Conservation (phyloP, 2,113 vertebrate species). For the Rynchops niger region DNA sequence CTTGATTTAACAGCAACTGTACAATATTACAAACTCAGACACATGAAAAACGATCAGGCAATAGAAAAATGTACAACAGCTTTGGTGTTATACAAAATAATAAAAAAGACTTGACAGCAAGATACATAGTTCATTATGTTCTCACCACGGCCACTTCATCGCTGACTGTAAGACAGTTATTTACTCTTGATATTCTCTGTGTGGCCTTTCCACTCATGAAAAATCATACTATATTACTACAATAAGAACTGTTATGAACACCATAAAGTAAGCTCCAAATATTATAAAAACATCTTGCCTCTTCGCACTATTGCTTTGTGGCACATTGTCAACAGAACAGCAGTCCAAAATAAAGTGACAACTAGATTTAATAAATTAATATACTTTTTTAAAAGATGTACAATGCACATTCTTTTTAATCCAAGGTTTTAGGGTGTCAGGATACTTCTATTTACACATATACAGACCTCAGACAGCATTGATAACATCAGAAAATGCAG, state of each 20-base stretch:
- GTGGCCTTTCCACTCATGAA: constrained; percentile 47
- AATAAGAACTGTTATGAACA: constrained; percentile 53
- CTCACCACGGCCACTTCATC: constrained; percentile 60
- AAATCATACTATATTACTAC: constrained; percentile 30
- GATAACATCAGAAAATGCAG: constrained; percentile 71
- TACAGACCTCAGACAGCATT: constrained; percentile 88
- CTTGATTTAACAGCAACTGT: constrained; percentile 76
- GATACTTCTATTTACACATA: constrained; percentile 91
- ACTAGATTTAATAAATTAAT: constrained; percentile 99
- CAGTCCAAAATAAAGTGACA: constrained; percentile 89
- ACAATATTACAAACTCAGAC: constrained; percentile 79
- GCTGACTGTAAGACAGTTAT: constrained; percentile 37
- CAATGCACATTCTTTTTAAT: constrained; percentile 92
- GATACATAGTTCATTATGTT: constrained; percentile 57
- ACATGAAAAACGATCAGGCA: constrained; percentile 76
- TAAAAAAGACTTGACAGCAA: constrained; percentile 68
- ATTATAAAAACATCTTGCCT: constrained; percentile 59
- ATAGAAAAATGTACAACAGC: constrained; percentile 83
- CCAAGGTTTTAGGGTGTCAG: constrained; percentile 78
- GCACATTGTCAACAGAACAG: constrained; percentile 79
- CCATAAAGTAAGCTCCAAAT: constrained; percentile 29
- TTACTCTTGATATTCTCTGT: constrained; percentile 21
- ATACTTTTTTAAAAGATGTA: constrained; percentile 94
- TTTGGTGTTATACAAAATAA: constrained; percentile 81
- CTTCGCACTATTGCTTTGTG: constrained; percentile 70